Base-by-base conservation (phyloP, 2,888 invertebrate species). In the Acrobasis repandana region DNA sequence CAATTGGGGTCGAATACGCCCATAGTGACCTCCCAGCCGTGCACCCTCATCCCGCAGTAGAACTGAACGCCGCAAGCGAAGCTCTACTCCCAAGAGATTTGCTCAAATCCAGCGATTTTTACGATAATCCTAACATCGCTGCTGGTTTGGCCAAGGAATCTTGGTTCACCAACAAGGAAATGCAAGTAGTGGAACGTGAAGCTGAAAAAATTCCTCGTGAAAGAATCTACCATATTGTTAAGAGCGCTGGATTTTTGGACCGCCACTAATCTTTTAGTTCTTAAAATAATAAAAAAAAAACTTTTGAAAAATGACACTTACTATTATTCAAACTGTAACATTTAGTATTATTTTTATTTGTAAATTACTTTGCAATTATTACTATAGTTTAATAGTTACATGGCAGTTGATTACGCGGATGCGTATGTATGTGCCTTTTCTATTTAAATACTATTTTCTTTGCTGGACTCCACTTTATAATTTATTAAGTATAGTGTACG, bases 161-260 rank as follows among this genome's bases (percentile, higher is more conserved):
- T 0, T 96, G 96, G 95, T 94, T 96, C 68, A 93, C 94, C 0
- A 93, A 95, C 68, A 96, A 96, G 75, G 96, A 96, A 80, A 95
- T 95, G 93, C 95, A 95, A 64, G 96, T 97, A 0, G 93, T 94
- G 50, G 94, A 96, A 75, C 93, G 97, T 11, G 96, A 96, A 76
- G 95, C 96, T 0, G 96, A 97, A 72, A 95, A 95, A 81, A 97
- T 97, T 64, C 95, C 96, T 0, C 93, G 97, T 2, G 94, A 95
- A 65, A 95, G 94, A 76, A 96, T 97, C 62, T 96, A 94, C 72
- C 94, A 95, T 73, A 94, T 96, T 63, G 94, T 97, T 57, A 95
- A 95, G 77, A 94, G 93, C 77, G 96, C 96, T 14, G 96, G 96
- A 9, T 94, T 95, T 69, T 85, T 93, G 68, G 92, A 91, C 63